Evolutionary conservation across 30 jellyfish, hydroid and myxozoan species (phyloP), one percentile per base, ranked within the genome.

Genomic region (Rhopilema esculentum): DNA sequence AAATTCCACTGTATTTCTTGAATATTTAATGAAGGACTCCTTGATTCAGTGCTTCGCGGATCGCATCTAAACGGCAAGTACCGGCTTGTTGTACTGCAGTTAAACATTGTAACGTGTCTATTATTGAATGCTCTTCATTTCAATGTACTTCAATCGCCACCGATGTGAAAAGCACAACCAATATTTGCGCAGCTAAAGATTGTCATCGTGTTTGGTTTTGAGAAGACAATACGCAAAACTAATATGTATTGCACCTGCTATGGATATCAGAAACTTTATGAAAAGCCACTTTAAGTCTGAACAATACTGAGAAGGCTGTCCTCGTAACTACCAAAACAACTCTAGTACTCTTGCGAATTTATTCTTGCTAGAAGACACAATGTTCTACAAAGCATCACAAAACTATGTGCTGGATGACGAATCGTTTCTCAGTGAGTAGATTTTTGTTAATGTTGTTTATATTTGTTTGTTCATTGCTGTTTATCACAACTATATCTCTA

Each of bases 321-420:
- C 12, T 40, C 12, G 57, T 12, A 12, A 40, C 57, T 2, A 40
- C 57, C 57, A 40, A 12, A 12, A 6, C 57, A 6, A 40, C 57
- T 40, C 9, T 40, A 6, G 12, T 40, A 6, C 57, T 2, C 12
- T 40, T 12, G 57, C 70, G 25, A 33, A 20, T 12, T 22, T n/a
- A n/a, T n/a, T n/a, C n/a, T n/a, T n/a, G n/a, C n/a, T n/a, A n/a
- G n/a, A 26, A 8, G 57, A 49, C 64, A 33, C 6, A 22, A 83
- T 83, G 91, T 83, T 83, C 53, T 83, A 68, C 65, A 83, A 83
- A 32, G 91, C 84, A 49, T 66, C 83, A 49, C 78, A 53, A 30
- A 83, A 83, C 40, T 83, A 83, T 65, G 91, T 83, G 21, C 91
- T 83, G 18, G 91, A 83, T 15, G 91, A 83, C 21, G 91, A 83